These are phyloP conservation scores for Sceloporus undulatus DNA, from an alignment of 2,113 vertebrate genomes.

Conservation along the genomic window DNA sequence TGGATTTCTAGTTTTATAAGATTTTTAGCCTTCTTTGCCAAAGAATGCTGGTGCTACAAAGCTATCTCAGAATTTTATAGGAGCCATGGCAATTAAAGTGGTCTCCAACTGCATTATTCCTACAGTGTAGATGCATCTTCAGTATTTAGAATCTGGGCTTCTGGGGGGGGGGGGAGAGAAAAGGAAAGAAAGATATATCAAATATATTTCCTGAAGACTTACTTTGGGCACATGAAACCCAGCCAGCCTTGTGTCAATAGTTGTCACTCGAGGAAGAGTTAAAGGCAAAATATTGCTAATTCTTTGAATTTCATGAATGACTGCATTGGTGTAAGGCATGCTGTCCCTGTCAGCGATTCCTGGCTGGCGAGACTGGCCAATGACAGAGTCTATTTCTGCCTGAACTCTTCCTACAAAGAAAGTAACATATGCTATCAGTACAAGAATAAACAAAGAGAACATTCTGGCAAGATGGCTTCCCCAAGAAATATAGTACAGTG, in stretches of 20 bases:
- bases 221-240: constrained; percentile 86
- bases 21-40: too few species aligned
- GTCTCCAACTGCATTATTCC: too few species aligned
- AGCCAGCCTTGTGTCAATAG: constrained; percentile 72
- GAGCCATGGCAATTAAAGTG: too few species aligned
- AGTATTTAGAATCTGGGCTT: neutral
- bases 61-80: too few species aligned
- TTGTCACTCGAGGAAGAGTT: constrained; percentile 72
- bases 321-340: constrained; percentile 85
- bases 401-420: constrained; percentile 72
- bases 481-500: neutral
- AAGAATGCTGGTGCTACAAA: too few species aligned
- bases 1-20: too few species aligned
- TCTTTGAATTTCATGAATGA: constrained; percentile 88
- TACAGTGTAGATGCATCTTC: neutral
- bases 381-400: constrained; percentile 77
- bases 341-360: constrained; percentile 76
- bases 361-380: constrained; percentile 72
- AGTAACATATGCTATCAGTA: neutral
- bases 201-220: neutral
- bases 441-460: neutral
- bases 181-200: neutral
- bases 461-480: neutral
- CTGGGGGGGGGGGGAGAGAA: too few species aligned
- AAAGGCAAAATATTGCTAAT: constrained; percentile 84